Percentiles rank a stretch among this genome's conserved stretches.
These are phyloP conservation scores for Capreolus pygargus DNA, from an alignment of 2,113 vertebrate species.

Conservation along the genomic window DNA sequence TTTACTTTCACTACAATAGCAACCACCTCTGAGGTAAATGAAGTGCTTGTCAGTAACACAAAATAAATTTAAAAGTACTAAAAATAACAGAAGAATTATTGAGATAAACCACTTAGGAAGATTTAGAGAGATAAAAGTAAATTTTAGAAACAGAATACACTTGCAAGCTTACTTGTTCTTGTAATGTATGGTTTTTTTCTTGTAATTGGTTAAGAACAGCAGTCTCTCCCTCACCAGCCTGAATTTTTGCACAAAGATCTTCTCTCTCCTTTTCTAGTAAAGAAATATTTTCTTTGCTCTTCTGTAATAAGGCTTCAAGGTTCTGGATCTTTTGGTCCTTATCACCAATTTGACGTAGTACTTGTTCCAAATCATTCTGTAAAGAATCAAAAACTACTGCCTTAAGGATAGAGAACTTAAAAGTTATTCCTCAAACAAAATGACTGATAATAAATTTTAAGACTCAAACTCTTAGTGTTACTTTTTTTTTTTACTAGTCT, in stretches of 20 bases:
- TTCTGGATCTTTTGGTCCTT: slow-evolving; percentile 99
- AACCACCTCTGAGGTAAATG: not conserved
- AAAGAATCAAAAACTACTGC: slow-evolving; percentile 62
- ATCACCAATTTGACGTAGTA: slow-evolving; percentile 96
- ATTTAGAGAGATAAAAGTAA: not conserved
- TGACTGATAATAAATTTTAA: slow-evolving; percentile 24
- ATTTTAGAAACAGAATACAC: not conserved
- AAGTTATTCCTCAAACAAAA: slow-evolving; percentile 60
- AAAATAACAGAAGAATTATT: not conserved
- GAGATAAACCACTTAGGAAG: not conserved
- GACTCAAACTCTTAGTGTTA: not conserved
- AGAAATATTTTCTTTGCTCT: slow-evolving; percentile 93
- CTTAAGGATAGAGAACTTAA: slow-evolving; percentile 67
- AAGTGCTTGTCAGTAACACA: not conserved
- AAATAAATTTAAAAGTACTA: slow-evolving; percentile 1
- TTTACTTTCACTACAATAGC: not conserved
- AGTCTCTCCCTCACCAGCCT: slow-evolving; percentile 96
- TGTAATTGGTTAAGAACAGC: slow-evolving; percentile 96
- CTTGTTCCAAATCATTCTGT: slow-evolving; percentile 98
- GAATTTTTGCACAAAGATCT: slow-evolving; percentile 97
- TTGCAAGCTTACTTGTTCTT: slow-evolving; percentile 88
- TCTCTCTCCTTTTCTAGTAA: slow-evolving; percentile 95
- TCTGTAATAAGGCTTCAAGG: slow-evolving; percentile 96
- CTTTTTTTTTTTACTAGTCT: not conserved
- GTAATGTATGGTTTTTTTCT: slow-evolving; percentile 94